Base-by-base conservation (phyloP, 2,888 invertebrate genomes). In the Endotricha flammealis region DNA sequence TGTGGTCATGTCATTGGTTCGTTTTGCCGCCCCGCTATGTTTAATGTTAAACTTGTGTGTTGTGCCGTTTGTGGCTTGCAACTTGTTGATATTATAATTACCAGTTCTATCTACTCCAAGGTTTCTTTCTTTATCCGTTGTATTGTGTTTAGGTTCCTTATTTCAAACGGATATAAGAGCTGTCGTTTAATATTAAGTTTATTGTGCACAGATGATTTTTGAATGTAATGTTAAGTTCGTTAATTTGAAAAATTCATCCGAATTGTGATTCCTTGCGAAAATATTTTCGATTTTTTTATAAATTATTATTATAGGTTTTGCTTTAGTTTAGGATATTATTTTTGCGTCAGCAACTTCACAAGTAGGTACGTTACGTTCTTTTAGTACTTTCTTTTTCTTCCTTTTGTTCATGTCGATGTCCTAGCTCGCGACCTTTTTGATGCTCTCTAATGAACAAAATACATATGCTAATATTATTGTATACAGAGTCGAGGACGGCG, bases 1-100 rank as follows among this genome's bases (percentile, higher is more conserved):
- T 75, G 73, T 60, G 53, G 64, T 53, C 50, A 47, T 56, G 66
- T 62, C 46, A 78, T 78, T 77, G 77, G 78, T 62, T 58, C 55
- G 44, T 51, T 34, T 27, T 25, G 9, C 23, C 23, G 20, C 20
- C 20, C n/a, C 20, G 20, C 20, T 20, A n/a, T n/a, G n/a, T n/a
- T n/a, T n/a, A n/a, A n/a, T n/a, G 16, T 16, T 8, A 20, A 20
- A 20, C 20, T n/a, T 20, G 2, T 16, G 16, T 16, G 6, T 20
- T 4, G 20, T 20, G 20, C 20, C 20, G 20, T 2, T 20, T 8
- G 6, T 16, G 6, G 6, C 16, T 16, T 16, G 16, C 20, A 20
- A 20, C 20, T 20, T 3, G 20, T 20, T 20, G 20, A 20, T 20
- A 20, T 20, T 20, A 20, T 20, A 20, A 20, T 20, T 20, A 20